phyloP scores from a whole-genome alignment of 2,113 vertebrate genomes.

The Bettongia penicillata region DNA sequence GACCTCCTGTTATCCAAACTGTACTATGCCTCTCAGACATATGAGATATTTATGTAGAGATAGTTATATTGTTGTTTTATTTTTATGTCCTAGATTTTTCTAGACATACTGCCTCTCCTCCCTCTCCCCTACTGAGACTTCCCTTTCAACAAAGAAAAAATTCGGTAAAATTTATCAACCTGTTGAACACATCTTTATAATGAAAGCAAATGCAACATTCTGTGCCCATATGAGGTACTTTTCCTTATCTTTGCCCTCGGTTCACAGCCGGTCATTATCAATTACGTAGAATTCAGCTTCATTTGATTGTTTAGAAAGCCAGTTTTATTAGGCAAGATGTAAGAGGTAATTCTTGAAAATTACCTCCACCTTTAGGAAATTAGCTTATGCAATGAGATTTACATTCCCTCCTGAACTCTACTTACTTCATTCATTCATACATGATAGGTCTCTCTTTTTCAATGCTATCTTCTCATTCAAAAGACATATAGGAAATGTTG shows the following conservation, averaged over 20 bases:
- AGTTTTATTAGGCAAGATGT: slow-evolving; percentile 67
- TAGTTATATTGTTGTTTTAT: background rate
- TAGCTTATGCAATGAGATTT: slow-evolving; percentile 70
- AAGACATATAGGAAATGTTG: slow-evolving; percentile 30
- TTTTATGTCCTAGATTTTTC: background rate
- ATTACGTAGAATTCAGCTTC: background rate
- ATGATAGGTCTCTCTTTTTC: slow-evolving; percentile 37
- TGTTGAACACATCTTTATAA: background rate
- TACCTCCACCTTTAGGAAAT: slow-evolving; percentile 73
- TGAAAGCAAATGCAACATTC: background rate
- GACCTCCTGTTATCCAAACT: background rate
- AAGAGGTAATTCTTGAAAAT: slow-evolving; percentile 64
- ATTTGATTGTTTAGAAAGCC: background rate
- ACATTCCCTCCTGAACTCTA: slow-evolving; percentile 40
- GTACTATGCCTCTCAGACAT: background rate
- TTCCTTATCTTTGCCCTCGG: background rate
- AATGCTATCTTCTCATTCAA: slow-evolving; percentile 44
- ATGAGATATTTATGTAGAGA: background rate
- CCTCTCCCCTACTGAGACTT: background rate
- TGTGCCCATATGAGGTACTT: background rate
- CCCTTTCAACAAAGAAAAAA: background rate
- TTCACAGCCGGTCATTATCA: background rate
- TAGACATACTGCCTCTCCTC: background rate
- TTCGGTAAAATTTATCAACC: background rate
- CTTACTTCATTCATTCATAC: slow-evolving; percentile 61